Evolutionary conservation across 2,797 vertebrate species (phyloP).

Genomic region (Pelochelys cantorii): DNA sequence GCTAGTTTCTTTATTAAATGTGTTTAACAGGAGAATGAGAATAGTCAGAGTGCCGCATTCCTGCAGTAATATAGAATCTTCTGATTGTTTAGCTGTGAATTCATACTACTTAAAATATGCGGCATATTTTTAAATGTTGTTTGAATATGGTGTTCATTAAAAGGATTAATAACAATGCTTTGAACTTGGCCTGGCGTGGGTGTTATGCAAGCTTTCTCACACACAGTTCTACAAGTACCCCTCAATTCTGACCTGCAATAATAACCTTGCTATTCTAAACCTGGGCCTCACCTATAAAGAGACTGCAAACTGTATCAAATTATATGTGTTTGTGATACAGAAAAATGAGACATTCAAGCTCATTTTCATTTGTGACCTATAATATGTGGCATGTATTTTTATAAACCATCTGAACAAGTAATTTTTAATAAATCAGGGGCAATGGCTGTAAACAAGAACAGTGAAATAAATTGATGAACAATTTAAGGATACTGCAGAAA

Average conservation of each 20-base stretch:
- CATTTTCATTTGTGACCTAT: conserved; percentile 30
- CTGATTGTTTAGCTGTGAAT: conserved; percentile 76
- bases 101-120: conserved; percentile 72
- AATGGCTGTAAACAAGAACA: conserved; percentile 13
- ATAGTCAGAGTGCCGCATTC: conserved; percentile 56
- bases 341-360: conserved; percentile 51
- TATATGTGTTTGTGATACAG: conserved; percentile 46
- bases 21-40: conserved; percentile 60
- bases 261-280: conserved; percentile 71
- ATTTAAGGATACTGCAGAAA: neutral
- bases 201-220: conserved; percentile 76
- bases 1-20: conserved; percentile 63
- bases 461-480: conserved; percentile 37
- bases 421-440: conserved; percentile 53
- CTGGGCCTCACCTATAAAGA: conserved; percentile 54
- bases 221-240: conserved; percentile 68
- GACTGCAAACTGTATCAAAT: conserved; percentile 63
- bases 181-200: conserved; percentile 70
- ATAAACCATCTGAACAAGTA: conserved; percentile 57
- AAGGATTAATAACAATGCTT: conserved; percentile 76
- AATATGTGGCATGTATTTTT: conserved; percentile 46
- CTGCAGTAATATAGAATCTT: conserved; percentile 61
- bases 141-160: conserved; percentile 76
- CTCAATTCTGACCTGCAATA: conserved; percentile 74
- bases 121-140: conserved; percentile 57